Base-by-base conservation (phyloP, 2,888 invertebrate species). In the Cephus spinipes region DNA sequence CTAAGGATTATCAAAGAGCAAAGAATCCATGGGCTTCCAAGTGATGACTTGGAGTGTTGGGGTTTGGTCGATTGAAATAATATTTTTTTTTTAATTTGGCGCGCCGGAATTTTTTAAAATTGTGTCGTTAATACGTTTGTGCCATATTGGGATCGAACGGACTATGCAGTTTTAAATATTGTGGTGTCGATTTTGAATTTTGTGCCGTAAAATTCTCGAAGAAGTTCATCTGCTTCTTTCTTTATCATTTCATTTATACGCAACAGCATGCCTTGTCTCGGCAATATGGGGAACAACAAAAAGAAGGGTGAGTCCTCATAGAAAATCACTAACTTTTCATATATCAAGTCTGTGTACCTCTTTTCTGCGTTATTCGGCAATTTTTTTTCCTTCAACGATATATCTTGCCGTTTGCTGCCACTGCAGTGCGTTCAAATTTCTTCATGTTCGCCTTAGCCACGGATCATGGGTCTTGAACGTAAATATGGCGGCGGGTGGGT, bases 271-370 rank as follows among this genome's bases (percentile, higher is more conserved):
- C 55, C 55, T 55, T 55, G 55, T 55, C 23, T 40, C 74, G 23
- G 68, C 73, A 81, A 84, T 79, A 85, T 85, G 87, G 85, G 83
- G 79, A 85, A 84, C 35, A 84, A 79, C 77, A 83, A 81, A 80
- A 85, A 85, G 77, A 83, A 82, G 79, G 85, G 85, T 87, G 83
- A 87, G 84, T 85, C 12, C 12, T 6, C 9, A 23, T 2, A 55
- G 23, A 55, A 23, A 55, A 23, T 23, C 9, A 23, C 23, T 2
- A 55, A 6, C 23, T 75, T 36, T 73, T 15, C 4, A 23, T 36
- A 33, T 55, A 31, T 73, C 73, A 23, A 23, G 36, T 34, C 73
- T 73, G 12, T 12, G 4, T 6, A 15, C 1, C 6, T 40, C 1
- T 15, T 15, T 15, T 15, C 6, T 55, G 55, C 55, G 23, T 55